phyloP scores from a whole-genome alignment of 2,888 invertebrate genomes.

The Drosophila mayaguana region DNA sequence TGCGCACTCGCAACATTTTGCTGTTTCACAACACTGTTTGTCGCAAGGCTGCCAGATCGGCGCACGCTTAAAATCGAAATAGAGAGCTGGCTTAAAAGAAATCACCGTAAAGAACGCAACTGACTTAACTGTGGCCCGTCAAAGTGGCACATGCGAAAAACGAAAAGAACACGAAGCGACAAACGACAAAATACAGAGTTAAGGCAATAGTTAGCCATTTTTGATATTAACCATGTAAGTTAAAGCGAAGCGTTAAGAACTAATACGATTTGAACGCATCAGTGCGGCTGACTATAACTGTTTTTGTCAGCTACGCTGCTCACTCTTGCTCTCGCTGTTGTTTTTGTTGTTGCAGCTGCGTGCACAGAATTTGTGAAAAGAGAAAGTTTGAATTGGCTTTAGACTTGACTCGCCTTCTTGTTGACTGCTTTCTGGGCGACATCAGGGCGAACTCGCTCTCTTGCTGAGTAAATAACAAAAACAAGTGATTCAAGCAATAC shows the following conservation, averaged over 20 bases:
- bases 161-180: neutral
- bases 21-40: constrained; percentile 7
- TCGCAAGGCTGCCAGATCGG: constrained; percentile 21
- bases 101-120: constrained; percentile 24
- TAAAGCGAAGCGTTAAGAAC: constrained; percentile 28
- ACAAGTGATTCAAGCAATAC: neutral
- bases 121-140: neutral
- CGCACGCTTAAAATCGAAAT: constrained; percentile 4
- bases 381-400: constrained; percentile 68
- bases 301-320: neutral
- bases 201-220: neutral
- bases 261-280: constrained; percentile 42
- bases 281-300: constrained; percentile 29
- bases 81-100: constrained; percentile 47
- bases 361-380: constrained; percentile 79
- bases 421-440: neutral
- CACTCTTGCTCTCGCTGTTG: constrained; percentile 3
- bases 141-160: constrained; percentile 21
- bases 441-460: neutral
- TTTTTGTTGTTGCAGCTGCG: constrained; percentile 46
- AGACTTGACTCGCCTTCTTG: neutral
- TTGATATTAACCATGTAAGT: neutral
- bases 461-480: neutral
- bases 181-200: neutral
- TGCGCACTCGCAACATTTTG: neutral